Base-by-base conservation (phyloP, 2,888 invertebrate species). In the Latrodectus elegans region DNA sequence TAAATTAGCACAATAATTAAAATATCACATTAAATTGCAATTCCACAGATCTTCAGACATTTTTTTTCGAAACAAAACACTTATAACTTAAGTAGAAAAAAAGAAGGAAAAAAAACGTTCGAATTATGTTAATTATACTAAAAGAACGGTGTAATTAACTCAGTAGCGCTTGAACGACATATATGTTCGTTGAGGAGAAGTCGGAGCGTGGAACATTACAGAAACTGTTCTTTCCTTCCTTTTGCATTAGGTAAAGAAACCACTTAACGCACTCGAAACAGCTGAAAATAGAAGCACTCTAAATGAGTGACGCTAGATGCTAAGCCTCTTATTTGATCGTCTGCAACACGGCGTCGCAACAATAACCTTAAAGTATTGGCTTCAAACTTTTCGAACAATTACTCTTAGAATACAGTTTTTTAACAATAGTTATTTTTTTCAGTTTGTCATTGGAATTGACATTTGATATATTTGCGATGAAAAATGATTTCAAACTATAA, bases 211-310 rank as follows among this genome's bases (percentile, higher is more conserved):
- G 72, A 51, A 9, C 9, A 52, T 14, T 52, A 52, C 72, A 72
- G 51, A 38, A 38, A 38, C 38, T 38, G 38, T 38, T 38, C 38
- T 38, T 60, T 60, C 60, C n/a, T 60, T 60, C n/a, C 6, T 12
- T 60, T 60, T n/a, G 60, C 75, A 76, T 76, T 76, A 76, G 64
- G 75, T 38, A 64, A 76, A 49, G 65, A 71, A 71, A 51, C 72
- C 60, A 72, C 64, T 80, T 72, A 22, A 49, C 11, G 68, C 70
- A 72, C 79, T 80, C 72, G 17, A 80, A 80, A 64, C 14, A 60
- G 38, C 72, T 71, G 11, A 72, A 80, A 80, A 80, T 80, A 80
- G 79, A 64, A n/a, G 64, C 38, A 49, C 64, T 64, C 75, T 60
- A 76, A 55, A 74, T 60, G 60, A 68, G 22, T 68, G 12, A 22